Evolutionary conservation across 2,888 invertebrate genomes (phyloP), one percentile per base, ranked within the genome.

Genomic region (Papilio protenor): DNA sequence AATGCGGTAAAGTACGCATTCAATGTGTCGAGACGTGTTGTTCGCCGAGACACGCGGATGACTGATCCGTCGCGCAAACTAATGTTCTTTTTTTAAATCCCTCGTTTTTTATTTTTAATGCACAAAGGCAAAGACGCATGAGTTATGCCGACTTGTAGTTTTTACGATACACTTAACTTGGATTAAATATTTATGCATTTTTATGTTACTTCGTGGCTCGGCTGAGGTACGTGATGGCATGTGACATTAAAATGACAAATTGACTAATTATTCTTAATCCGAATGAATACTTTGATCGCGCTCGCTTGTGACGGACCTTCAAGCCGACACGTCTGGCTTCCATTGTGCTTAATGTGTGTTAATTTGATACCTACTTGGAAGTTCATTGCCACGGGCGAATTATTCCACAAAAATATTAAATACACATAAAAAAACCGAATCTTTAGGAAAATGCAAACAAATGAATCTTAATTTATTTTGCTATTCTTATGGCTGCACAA

Each of bases 171-270:
- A 87, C 87, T 89, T 87, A 87, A 87, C 87, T 87, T 90, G 94
- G 94, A 94, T 94, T 94, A 94, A 92, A 91, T 89, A 88, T 90
- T 90, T 91, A 87, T 90, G 85, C 82, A 86, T 87, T 89, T 90
- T 92, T 90, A 89, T 92, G 89, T 89, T 86, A 86, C 84, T 84
- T 85, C 84, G 86, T 81, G 79, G 84, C 86, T 85, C 81, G 83
- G 83, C 84, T 83, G 83, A 74, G 85, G 87, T 88, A 93, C 94
- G 94, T 94, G 94, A 92, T 91, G 94, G 94, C 93, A 94, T 94
- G 94, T 93, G 93, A 94, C 94, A 93, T 94, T 93, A 93, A 94
- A 94, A 94, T 94, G 94, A 94, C 91, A 93, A 94, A 94, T 94
- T 90, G 90, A 90, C 91, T 94, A 94, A 94, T 94, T 94, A 94